phyloP scores from a whole-genome alignment of 2,113 vertebrate genomes.

The Monarcha castaneiventris region DNA sequence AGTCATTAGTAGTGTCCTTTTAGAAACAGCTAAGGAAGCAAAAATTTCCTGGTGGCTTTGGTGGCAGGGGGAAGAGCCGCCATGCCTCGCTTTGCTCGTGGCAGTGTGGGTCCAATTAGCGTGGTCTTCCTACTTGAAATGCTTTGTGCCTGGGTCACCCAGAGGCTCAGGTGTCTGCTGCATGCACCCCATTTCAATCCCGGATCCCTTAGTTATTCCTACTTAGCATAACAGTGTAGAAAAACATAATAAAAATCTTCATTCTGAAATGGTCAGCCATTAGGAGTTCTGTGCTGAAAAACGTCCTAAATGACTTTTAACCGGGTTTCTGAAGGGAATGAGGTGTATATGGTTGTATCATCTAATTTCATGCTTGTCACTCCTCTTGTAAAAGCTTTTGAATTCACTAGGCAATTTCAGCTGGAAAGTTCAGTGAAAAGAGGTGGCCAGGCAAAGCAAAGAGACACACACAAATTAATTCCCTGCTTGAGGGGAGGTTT shows the following conservation, averaged over 20 bases:
- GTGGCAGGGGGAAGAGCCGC: not conserved
- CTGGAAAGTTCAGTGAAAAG: not conserved
- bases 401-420: not conserved
- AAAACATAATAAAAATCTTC: not conserved
- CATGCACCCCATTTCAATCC: not conserved
- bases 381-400: constrained; percentile 1
- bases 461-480: constrained; percentile 28
- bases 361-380: not conserved
- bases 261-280: not conserved
- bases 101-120: constrained; percentile 30
- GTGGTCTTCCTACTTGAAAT: not conserved
- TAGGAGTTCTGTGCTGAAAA: not conserved
- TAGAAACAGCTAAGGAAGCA: not conserved
- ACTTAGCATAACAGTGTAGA: not conserved
- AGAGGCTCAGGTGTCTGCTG: not conserved
- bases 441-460: not conserved
- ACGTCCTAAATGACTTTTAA: not conserved
- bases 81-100: not conserved
- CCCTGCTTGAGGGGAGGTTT: not conserved
- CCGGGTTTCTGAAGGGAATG: not conserved
- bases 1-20: not conserved
- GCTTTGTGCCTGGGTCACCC: constrained; percentile 1
- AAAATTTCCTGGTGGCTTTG: not conserved
- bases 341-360: not conserved
- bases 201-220: not conserved